Evolutionary conservation across 2,888 invertebrate species (phyloP).

Genomic region (Nasonia oneida): DNA sequence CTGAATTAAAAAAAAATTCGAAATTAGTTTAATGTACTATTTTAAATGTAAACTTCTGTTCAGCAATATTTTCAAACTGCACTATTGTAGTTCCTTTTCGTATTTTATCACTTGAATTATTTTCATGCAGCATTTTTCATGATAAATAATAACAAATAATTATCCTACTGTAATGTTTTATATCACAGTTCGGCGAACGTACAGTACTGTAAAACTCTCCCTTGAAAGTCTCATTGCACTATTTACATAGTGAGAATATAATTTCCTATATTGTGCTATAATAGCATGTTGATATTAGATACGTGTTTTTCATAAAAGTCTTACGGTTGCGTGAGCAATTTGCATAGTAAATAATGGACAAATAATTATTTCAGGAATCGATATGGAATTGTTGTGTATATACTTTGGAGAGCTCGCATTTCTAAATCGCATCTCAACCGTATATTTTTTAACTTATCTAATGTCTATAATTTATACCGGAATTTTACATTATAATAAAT

Average conservation of each 20-base stretch:
- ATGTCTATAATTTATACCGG: not conserved
- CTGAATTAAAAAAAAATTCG: not conserved
- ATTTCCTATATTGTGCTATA: not conserved
- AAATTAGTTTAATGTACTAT: not conserved
- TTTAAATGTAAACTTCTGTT: not conserved
- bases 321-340: not conserved
- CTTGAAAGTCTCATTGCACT: not conserved
- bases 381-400: not conserved
- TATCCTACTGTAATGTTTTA: not conserved
- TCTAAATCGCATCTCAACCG: not conserved
- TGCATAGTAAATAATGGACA: not conserved
- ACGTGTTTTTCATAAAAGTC: not conserved
- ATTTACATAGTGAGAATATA: not conserved
- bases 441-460: not conserved
- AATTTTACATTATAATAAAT: not conserved
- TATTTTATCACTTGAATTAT: not conserved
- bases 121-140: not conserved
- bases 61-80: not conserved
- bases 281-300: not conserved
- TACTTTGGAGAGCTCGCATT: not conserved
- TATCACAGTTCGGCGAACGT: not conserved
- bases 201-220: not conserved
- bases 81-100: not conserved
- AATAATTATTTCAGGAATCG: constrained; percentile 6
- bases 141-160: not conserved